Evolutionary conservation across 2,888 invertebrate species (phyloP).

Genomic region (Leptopilina drosophilae): DNA sequence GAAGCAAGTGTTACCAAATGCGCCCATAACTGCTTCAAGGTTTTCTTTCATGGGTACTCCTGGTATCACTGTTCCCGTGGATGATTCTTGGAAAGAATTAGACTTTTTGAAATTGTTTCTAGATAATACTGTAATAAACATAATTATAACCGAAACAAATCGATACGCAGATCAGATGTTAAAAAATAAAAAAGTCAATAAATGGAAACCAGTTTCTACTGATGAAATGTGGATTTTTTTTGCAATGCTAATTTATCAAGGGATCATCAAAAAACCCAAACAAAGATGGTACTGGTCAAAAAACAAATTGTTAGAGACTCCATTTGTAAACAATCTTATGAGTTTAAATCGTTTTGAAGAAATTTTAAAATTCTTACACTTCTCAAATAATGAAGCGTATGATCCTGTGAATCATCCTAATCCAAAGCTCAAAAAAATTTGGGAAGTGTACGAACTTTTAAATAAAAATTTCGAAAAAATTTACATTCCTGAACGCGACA

Average conservation of each 20-base stretch:
- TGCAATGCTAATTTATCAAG: conserved; percentile 6
- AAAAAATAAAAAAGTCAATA: not conserved
- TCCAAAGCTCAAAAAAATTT: conserved; percentile 10
- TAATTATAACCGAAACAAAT: too few species aligned
- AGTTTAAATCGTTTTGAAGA: not conserved
- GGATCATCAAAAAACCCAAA: not conserved
- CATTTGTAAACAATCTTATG: not conserved
- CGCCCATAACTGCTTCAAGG: too few species aligned
- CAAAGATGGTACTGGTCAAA: conserved; percentile 19
- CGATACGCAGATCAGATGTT: too few species aligned
- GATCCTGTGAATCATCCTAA: conserved; percentile 12
- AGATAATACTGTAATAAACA: not conserved
- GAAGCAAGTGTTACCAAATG: too few species aligned
- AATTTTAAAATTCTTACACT: conserved; percentile 9
- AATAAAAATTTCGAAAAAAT: conserved; percentile 38
- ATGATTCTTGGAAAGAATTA: not conserved
- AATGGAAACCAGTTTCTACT: conserved; percentile 5
- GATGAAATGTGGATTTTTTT: conserved; percentile 19
- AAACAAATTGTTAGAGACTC: conserved; percentile 9
- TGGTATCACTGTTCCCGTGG: not conserved
- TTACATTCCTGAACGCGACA: not conserved
- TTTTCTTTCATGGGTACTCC: not conserved
- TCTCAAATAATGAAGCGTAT: conserved; percentile 13
- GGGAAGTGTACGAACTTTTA: not conserved
- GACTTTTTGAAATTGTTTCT: conserved; percentile 13